These are phyloP conservation scores for Lacerta agilis DNA, from an alignment of 2,797 vertebrate species.

Conservation along the genomic window DNA sequence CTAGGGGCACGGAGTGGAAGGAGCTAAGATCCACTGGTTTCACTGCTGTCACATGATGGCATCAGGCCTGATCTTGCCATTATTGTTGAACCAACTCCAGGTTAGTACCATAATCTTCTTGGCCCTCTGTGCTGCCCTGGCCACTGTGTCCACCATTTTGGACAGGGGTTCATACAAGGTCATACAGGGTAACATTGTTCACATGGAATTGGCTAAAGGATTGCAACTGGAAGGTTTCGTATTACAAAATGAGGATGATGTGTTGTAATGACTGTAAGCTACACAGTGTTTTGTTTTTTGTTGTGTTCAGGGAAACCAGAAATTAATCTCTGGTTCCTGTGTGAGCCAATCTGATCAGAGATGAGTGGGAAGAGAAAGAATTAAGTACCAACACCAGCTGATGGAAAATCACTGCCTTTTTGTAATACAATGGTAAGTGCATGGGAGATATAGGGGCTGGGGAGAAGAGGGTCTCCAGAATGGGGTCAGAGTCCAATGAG, in stretches of 20 bases:
- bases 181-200: neutral
- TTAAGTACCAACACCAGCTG: no score
- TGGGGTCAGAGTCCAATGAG: neutral
- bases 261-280: neutral
- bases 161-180: no score
- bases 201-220: neutral
- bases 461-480: neutral
- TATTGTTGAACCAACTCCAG: no score
- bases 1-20: no score
- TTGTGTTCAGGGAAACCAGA: neutral
- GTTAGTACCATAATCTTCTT: no score
- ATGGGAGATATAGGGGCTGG: neutral
- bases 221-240: neutral
- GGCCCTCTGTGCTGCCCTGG: no score
- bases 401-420: neutral
- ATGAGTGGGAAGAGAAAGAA: neutral
- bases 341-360: neutral
- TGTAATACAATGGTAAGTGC: neutral
- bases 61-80: no score
- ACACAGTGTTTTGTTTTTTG: slow-evolving; percentile 1
- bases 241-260: neutral
- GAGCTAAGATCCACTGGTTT: no score
- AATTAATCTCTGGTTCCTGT: neutral
- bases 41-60: no score
- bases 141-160: no score